Base-by-base conservation (phyloP, 2,888 invertebrate genomes). In the Synergus itoensis region DNA sequence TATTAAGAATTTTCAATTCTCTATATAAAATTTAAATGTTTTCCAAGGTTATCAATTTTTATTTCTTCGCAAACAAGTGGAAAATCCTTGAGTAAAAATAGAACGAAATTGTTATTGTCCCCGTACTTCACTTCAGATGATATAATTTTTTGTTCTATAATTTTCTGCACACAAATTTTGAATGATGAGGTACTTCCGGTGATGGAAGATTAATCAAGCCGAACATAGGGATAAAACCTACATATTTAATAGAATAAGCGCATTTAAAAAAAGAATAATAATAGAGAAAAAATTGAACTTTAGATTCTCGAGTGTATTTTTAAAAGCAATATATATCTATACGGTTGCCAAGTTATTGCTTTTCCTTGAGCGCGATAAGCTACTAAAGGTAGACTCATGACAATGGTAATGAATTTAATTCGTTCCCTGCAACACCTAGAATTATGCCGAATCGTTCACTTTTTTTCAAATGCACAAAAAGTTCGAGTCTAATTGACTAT, bases 401-500 rank as follows among this genome's bases (percentile, higher is more conserved):
- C 60, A 60, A 11, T 60, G 60, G 21, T 21, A 60, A 60, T 60
- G 21, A 60, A 60, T 60, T 21, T 60, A 12, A 60, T 60, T 60
- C 18, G 57, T 60, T 60, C 60, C 21, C 18, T 11, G 60, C 21
- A n/a, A 60, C 60, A 21, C 60, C 21, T 60, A 16, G 9, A 60
- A 21, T 60, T 60, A 60, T 45, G 3, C 53, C 1, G n/a, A n/a
- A n/a, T 53, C 53, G 8, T 53, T n/a, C n/a, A 53, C 16, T 53
- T 53, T 53, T n/a, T 53, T 53, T 1, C n/a, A 53, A 53, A 53
- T 53, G 1, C 53, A n/a, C n/a, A n/a, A 53, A 53, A 53, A 8
- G n/a, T n/a, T n/a, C 2, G 4, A n/a, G 53, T 8, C n/a, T 53
- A 53, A 53, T n/a, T 16, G n/a, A 5, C n/a, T n/a, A 53, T 53